Base-by-base conservation (phyloP, 1,140 invertebrate genomes). In the Brevipalpus yothersi region DNA sequence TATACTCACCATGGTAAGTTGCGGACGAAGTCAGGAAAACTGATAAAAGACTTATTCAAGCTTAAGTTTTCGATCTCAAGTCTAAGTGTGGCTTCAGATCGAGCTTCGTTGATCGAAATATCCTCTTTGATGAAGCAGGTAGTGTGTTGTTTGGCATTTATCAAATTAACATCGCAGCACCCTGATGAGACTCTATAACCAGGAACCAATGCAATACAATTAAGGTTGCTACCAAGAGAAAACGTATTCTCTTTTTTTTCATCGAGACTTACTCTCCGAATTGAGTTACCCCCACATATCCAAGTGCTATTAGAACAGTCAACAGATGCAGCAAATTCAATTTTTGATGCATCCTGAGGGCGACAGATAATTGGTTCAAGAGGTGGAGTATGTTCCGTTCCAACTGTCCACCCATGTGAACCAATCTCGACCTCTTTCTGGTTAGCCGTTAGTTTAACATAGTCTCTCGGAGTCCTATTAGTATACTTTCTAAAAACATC, bases 201-300 rank as follows among this genome's bases (percentile, higher is more conserved):
- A 64, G 88, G 85, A 17, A 96, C 86, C 63, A 88, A 92, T 5
- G 89, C 84, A 59, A 96, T 90, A 70, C 90, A 95, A 0, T 95
- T 75, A 59, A 96, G 78, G 71, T 94, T 87, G 60, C 88, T 87
- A 58, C 84, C 81, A n/a, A 96, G 85, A 51, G 83, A 81, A 73
- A 98, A 98, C 54, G 87, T 96, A 96, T 0, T 92, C 91, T n/a
- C 60, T 63, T 73, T 98, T 92, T 61, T 98, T 86, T 39, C 98
- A 85, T 61, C 90, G 89, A 9, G 96, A 88, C 65, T 86, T 82
- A 65, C 85, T 66, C 21, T 58, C 60, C 19, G 81, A 80, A 69
- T 89, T 82, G n/a, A n/a, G 5, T 88, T 90, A 31, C 85, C 90
- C 9, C 89, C 92, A 69, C 91, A 95, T 54, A 99, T 94, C 94